A percentile compares a stretch with the other conserved stretches of the same genome.
These are phyloP conservation scores for Apodemia duryi DNA, from an alignment of 2,888 invertebrate species.

Conservation along the genomic window DNA sequence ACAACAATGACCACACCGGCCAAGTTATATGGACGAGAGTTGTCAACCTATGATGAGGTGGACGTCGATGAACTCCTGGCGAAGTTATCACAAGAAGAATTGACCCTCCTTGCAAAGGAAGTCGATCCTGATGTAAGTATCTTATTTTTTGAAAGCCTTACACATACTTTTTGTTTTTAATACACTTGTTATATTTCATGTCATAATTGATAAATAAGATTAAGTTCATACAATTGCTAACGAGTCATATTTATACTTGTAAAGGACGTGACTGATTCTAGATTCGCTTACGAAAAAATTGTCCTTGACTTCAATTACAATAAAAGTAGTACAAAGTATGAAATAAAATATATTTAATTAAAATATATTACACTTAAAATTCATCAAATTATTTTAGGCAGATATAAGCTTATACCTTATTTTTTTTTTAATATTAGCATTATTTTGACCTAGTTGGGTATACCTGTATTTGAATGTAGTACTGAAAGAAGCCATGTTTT, in stretches of 20 bases:
- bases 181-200: neutral
- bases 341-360: too few species aligned
- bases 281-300: too few species aligned
- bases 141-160: neutral
- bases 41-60: constrained; percentile 94
- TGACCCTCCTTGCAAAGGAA: constrained; percentile 98
- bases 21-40: constrained; percentile 93
- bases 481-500: too few species aligned
- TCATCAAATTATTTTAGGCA: too few species aligned
- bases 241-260: neutral
- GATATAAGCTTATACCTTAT: too few species aligned
- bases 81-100: constrained; percentile 96
- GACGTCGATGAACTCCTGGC: constrained; percentile 97
- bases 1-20: constrained; percentile 94
- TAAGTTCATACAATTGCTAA: too few species aligned
- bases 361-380: too few species aligned
- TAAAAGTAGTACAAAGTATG: too few species aligned
- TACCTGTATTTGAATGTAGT: neutral
- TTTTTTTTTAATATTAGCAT: too few species aligned
- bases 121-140: constrained; percentile 98
- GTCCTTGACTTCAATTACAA: too few species aligned
- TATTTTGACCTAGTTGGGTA: neutral
- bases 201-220: neutral
- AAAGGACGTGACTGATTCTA: too few species aligned
- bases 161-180: neutral